Evolutionary conservation across 1,140 invertebrate species (phyloP).

Genomic region (Penaeus chinensis): DNA sequence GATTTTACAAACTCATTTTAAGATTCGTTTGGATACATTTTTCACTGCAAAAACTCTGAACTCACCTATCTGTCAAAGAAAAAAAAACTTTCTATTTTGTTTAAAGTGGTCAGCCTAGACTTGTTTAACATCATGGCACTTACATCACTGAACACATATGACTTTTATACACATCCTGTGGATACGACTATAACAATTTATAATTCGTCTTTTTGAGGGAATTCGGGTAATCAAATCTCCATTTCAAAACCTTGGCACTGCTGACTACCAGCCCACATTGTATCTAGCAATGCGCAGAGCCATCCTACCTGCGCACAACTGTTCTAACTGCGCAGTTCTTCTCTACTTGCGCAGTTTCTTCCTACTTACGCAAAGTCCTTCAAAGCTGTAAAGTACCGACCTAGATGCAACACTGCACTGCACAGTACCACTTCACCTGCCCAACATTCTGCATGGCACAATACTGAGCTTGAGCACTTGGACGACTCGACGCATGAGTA

Average conservation of each 20-base stretch:
- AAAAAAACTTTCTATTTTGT: too few relatives aligned
- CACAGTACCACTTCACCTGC: constrained; percentile 46
- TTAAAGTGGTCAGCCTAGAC: constrained; percentile 9
- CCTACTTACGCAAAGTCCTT: constrained; percentile 31
- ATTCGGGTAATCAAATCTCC: constrained; percentile 30
- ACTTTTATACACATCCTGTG: constrained; percentile 17
- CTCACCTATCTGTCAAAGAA: too few relatives aligned
- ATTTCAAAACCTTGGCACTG: constrained; percentile 58
- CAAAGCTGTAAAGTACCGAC: constrained; percentile 43
- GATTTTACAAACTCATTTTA: too few relatives aligned
- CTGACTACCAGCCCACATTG: constrained; percentile 30
- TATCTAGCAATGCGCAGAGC: constrained; percentile 45
- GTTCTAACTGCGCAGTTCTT: constrained; percentile 21
- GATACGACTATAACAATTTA: constrained; percentile 4
- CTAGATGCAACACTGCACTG: constrained; percentile 44
- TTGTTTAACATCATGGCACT: constrained; percentile 30
- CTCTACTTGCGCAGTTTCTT: constrained; percentile 21
- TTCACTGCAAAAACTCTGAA: too few relatives aligned
- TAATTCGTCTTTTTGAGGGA: constrained; percentile 14
- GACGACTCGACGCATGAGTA: too few relatives aligned
- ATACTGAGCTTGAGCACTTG: too few relatives aligned
- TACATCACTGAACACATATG: constrained; percentile 26
- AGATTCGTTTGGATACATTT: too few relatives aligned
- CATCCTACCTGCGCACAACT: constrained; percentile 22
- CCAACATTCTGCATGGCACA: constrained; percentile 54